These are phyloP conservation scores for Aulostomus chinensis DNA, from an alignment of 2,797 vertebrate genomes.

Conservation along the genomic window DNA sequence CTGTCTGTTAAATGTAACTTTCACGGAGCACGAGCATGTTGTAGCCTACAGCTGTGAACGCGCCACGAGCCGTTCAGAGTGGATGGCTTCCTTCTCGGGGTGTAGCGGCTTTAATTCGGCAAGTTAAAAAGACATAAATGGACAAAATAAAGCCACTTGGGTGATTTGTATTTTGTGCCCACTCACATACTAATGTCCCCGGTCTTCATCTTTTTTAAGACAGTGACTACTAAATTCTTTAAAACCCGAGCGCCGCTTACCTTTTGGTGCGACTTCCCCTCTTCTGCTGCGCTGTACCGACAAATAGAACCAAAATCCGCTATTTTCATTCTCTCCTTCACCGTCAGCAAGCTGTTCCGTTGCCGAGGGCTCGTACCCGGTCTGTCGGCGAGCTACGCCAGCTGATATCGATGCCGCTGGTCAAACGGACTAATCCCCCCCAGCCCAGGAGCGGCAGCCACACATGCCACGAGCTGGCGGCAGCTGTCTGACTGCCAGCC, in stretches of 20 bases:
- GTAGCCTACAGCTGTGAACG: too few species aligned
- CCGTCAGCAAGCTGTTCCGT: slow-evolving; percentile 7
- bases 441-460: background rate
- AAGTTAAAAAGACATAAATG: slow-evolving; percentile 27
- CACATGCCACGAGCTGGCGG: slow-evolving; percentile 36
- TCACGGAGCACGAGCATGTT: too few species aligned
- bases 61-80: too few species aligned
- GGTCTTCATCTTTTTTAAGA: too few species aligned
- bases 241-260: slow-evolving; percentile 59
- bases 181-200: background rate
- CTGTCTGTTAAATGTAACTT: too few species aligned
- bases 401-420: slow-evolving; percentile 23
- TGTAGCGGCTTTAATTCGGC: background rate
- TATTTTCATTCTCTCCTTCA: slow-evolving; percentile 65
- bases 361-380: background rate
- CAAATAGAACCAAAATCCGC: slow-evolving; percentile 39
- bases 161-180: background rate
- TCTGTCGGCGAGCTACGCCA: background rate
- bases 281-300: slow-evolving; percentile 35
- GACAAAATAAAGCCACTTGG: background rate
- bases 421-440: slow-evolving; percentile 15
- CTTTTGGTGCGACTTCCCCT: slow-evolving; percentile 45
- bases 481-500: slow-evolving; percentile 55
- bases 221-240: too few species aligned
- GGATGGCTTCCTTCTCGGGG: background rate